These are phyloP conservation scores for Cacatua alba DNA, from an alignment of 2,113 vertebrate species.

Conservation along the genomic window DNA sequence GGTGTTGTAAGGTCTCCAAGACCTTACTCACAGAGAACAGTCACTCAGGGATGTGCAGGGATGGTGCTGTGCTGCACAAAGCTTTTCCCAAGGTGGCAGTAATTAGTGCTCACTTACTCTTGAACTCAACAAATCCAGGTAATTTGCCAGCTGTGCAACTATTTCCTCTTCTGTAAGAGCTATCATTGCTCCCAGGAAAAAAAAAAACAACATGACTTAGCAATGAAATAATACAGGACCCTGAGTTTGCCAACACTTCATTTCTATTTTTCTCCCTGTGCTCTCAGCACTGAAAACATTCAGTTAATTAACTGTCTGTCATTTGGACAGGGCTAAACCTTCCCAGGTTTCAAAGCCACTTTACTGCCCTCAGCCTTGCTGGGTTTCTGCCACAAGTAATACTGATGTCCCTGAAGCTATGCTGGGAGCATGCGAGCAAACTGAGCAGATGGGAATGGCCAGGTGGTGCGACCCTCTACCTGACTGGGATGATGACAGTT, in stretches of 20 bases:
- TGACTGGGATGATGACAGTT: background rate
- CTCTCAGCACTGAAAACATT: background rate
- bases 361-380: background rate
- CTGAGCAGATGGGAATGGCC: background rate
- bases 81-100: fast-evolving
- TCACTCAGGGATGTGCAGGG: background rate
- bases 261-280: background rate
- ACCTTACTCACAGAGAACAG: fast-evolving
- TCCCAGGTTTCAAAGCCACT: background rate
- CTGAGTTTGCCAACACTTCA: background rate
- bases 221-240: background rate
- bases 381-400: background rate
- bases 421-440: background rate
- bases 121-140: background rate
- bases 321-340: background rate
- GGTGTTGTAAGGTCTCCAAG: background rate
- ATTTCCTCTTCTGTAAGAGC: background rate
- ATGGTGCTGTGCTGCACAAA: fast-evolving
- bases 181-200: background rate
- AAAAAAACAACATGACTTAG: background rate
- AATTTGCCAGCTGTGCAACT: background rate
- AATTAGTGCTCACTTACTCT: background rate
- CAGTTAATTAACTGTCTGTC: background rate
- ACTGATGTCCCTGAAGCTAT: background rate
- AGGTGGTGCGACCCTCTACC: background rate